A percentile compares a stretch with the other conserved stretches of the same genome.
Evolutionary conservation across 2,888 invertebrate genomes (phyloP).

Genomic region (Plagodis pulveraria): DNA sequence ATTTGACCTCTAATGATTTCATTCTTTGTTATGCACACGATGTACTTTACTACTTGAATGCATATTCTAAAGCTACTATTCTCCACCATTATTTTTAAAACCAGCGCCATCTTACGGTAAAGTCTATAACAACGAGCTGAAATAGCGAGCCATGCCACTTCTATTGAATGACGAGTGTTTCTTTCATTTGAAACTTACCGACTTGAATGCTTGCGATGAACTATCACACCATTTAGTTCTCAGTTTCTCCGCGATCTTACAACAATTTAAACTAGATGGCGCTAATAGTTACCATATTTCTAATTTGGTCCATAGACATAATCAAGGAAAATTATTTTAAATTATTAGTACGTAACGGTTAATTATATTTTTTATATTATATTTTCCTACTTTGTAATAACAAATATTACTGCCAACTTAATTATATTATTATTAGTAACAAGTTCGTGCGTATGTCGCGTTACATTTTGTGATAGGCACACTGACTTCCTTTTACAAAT

Average conservation of each 20-base stretch:
- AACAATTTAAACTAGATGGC: constrained; percentile 17
- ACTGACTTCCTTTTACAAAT: constrained; percentile 16
- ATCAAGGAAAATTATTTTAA: neutral
- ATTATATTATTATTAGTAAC: too few species aligned
- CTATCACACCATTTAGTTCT: constrained; percentile 1
- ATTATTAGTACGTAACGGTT: neutral
- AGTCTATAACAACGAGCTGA: neutral
- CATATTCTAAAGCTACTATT: neutral
- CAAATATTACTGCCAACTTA: too few species aligned
- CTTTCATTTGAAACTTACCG: too few species aligned
- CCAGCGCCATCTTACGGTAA: constrained; percentile 42
- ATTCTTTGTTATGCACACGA: too few species aligned
- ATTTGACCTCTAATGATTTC: too few species aligned
- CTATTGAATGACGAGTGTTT: too few species aligned
- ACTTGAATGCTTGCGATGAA: neutral
- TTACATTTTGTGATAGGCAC: neutral
- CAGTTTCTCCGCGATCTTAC: neutral
- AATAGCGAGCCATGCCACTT: neutral
- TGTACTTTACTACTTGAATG: too few species aligned
- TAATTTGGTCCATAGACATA: neutral
- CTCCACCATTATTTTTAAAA: neutral
- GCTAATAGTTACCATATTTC: constrained; percentile 18
- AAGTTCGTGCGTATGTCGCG: constrained; percentile 1
- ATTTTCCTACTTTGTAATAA: too few species aligned
- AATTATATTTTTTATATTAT: too few species aligned